Conservation (phyloP, 2,113 vertebrate species). For the Macquaria australasica region DNA sequence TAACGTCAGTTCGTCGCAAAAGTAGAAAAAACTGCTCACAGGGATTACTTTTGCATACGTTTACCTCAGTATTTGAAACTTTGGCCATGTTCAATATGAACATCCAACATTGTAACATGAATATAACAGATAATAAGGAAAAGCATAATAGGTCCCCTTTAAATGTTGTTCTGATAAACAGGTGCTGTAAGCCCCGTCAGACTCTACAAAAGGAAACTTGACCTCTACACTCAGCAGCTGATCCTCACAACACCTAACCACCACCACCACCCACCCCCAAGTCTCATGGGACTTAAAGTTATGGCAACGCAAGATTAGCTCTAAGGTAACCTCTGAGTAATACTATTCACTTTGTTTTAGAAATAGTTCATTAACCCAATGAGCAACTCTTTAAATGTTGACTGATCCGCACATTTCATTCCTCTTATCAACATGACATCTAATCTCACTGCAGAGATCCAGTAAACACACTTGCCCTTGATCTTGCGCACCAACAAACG, state of each 20-base stretch:
- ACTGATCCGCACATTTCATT: slow-evolving; percentile 11
- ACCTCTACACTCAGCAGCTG: slow-evolving; percentile 43
- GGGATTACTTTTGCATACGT: too few species aligned
- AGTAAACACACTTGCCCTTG: slow-evolving; percentile 34
- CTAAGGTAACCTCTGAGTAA: slow-evolving; percentile 56
- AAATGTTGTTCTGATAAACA: slow-evolving; percentile 24
- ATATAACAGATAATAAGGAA: too few species aligned
- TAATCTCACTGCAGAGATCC: not conserved
- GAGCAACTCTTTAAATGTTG: not conserved
- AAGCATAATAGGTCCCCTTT: not conserved
- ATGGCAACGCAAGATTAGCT: slow-evolving; percentile 57
- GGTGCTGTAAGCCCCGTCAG: not conserved
- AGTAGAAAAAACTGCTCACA: too few species aligned
- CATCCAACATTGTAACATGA: too few species aligned
- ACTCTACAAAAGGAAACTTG: slow-evolving; percentile 32
- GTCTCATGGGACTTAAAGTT: slow-evolving; percentile 46
- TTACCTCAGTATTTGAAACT: too few species aligned
- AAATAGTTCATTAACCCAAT: slow-evolving; percentile 64
- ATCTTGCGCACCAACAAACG: not conserved
- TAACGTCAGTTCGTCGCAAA: too few species aligned
- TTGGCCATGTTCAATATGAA: too few species aligned
- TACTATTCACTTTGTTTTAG: slow-evolving; percentile 22
- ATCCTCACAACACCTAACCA: slow-evolving; percentile 11
- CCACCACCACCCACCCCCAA: not conserved
- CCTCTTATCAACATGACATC: slow-evolving; percentile 10